Percentiles rank a stretch among this genome's conserved stretches.
Conservation (phyloP, 2,797 vertebrate species). For the Macroramphosus scolopax region DNA sequence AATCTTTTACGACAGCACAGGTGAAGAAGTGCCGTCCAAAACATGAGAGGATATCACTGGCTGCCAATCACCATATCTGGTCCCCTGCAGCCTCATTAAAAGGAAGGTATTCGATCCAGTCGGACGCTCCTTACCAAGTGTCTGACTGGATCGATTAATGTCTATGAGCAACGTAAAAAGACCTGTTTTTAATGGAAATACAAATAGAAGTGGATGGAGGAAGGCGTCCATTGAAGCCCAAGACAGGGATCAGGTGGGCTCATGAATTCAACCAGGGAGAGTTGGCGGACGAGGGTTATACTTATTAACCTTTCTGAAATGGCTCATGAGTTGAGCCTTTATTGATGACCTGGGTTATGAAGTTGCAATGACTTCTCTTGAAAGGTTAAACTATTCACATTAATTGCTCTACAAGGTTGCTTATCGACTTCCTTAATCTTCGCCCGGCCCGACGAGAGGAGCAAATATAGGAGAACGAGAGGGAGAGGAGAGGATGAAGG, state of each 20-base stretch:
- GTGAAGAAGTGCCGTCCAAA: conserved; percentile 1
- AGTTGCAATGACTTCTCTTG: conserved; percentile 72
- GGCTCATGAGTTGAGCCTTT: conserved; percentile 56
- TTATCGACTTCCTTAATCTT: conserved; percentile 58
- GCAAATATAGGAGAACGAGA: conserved; percentile 1
- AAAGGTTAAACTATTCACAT: conserved; percentile 79
- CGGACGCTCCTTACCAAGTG: not conserved
- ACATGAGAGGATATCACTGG: conserved; percentile 7
- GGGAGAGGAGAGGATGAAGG: conserved; percentile 27
- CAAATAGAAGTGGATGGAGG: conserved; percentile 41
- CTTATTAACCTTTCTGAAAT: conserved; percentile 78
- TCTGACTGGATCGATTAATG: conserved; percentile 44
- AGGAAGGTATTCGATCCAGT: conserved; percentile 22
- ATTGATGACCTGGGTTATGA: conserved; percentile 75
- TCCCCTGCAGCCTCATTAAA: conserved; percentile 46
- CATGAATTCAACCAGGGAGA: conserved; percentile 44
- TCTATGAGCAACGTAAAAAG: conserved; percentile 46
- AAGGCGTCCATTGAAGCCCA: conserved; percentile 21
- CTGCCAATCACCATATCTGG: conserved; percentile 16
- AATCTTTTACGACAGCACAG: conserved; percentile 5
- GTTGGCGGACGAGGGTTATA: conserved; percentile 50
- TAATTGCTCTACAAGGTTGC: conserved; percentile 65
- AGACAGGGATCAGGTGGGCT: conserved; percentile 40
- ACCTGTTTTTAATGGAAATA: conserved; percentile 57
- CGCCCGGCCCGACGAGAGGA: not conserved